A percentile compares a stretch with the other conserved stretches of the same genome.
phyloP scores from a whole-genome alignment of 2,888 invertebrate genomes.

The Phengaris alcon region DNA sequence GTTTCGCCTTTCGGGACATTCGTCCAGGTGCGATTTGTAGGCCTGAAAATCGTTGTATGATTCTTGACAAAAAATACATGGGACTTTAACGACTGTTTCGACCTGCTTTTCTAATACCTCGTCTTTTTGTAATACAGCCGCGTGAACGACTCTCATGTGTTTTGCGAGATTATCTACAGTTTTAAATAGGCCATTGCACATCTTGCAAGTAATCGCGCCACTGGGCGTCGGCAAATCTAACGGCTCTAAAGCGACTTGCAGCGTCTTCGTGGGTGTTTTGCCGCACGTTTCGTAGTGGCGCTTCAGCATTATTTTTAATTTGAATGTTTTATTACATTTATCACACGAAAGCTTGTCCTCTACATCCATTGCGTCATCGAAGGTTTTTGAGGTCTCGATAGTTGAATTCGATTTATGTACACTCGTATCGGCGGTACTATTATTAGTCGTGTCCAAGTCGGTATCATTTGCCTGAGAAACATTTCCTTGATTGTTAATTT shows the following conservation, averaged over 20 bases:
- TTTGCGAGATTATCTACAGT: conserved; percentile 60
- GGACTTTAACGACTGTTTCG: conserved; percentile 47
- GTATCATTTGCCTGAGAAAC: background rate
- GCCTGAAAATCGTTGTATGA: conserved; percentile 57
- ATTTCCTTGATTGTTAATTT: conserved; percentile 19
- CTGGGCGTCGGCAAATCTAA: conserved; percentile 46
- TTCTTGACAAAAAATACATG: conserved; percentile 60
- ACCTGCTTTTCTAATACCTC: conserved; percentile 33
- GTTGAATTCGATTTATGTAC: conserved; percentile 5
- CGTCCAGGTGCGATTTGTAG: conserved; percentile 56
- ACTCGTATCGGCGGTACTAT: conserved; percentile 16
- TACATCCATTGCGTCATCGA: conserved; percentile 49
- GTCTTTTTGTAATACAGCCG: conserved; percentile 50
- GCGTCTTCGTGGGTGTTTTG: conserved; percentile 56
- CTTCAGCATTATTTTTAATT: conserved; percentile 73
- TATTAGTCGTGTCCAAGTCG: background rate
- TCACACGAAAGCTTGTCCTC: conserved; percentile 62
- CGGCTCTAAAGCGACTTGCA: conserved; percentile 61
- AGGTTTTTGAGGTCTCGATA: conserved; percentile 16
- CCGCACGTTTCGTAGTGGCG: conserved; percentile 60
- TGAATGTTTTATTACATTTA: conserved; percentile 65
- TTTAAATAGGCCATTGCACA: conserved; percentile 63
- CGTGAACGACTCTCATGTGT: conserved; percentile 65
- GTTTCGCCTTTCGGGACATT: conserved; percentile 52
- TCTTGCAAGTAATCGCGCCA: conserved; percentile 48